Percentiles rank a stretch among this genome's conserved stretches.
Conservation (phyloP, 2,888 invertebrate genomes). For the Agrotis segetum region DNA sequence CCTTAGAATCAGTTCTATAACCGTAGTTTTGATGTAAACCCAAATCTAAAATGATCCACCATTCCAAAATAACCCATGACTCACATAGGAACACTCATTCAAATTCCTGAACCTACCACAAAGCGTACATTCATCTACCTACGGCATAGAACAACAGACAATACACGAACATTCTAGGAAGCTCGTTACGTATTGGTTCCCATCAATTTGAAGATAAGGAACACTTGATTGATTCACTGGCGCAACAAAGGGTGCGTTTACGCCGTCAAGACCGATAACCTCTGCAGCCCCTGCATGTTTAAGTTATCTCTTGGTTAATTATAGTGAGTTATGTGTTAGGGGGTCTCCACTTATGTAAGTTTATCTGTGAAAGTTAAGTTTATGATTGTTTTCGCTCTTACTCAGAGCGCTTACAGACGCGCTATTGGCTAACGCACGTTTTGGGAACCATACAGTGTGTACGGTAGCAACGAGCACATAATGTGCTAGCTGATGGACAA, state of each 20-base stretch:
- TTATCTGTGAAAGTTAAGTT: slow-evolving; percentile 41
- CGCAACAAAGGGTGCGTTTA: slow-evolving; percentile 56
- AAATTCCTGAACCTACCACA: slow-evolving; percentile 33
- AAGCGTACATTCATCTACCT: slow-evolving; percentile 11
- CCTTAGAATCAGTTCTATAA: too few species aligned
- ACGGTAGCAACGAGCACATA: too few species aligned
- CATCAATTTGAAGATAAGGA: slow-evolving; percentile 65
- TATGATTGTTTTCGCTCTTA: slow-evolving; percentile 18
- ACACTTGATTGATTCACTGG: slow-evolving; percentile 53
- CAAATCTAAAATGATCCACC: slow-evolving; percentile 5
- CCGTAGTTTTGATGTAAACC: background rate
- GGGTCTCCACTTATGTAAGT: slow-evolving; percentile 44
- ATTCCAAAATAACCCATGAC: slow-evolving; percentile 32
- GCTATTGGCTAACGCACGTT: too few species aligned
- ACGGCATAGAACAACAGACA: slow-evolving; percentile 33
- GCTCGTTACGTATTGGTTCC: slow-evolving; percentile 43
- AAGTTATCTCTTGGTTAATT: slow-evolving; percentile 58
- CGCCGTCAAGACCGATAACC: slow-evolving; percentile 58
- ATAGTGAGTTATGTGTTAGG: slow-evolving; percentile 51
- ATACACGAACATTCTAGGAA: slow-evolving; percentile 30
- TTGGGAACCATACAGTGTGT: too few species aligned
- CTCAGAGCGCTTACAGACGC: too few species aligned
- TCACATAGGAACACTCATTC: slow-evolving; percentile 18
- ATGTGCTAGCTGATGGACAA: slow-evolving; percentile 1
- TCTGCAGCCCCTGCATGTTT: slow-evolving; percentile 51